Conservation (phyloP, 2,888 invertebrate genomes). For the Athalia cordata region DNA sequence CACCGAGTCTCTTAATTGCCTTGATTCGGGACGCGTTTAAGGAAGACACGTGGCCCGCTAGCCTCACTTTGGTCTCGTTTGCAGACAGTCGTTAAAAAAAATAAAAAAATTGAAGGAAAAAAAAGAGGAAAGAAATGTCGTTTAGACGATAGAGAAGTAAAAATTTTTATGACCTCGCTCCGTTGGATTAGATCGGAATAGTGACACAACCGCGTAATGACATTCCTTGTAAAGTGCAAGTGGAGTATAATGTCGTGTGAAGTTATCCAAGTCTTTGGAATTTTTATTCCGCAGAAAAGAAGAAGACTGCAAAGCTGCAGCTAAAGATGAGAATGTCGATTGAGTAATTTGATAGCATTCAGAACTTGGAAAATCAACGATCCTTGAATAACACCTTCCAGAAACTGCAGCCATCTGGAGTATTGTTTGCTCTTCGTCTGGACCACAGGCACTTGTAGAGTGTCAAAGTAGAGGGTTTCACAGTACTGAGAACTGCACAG, state of each 20-base stretch:
- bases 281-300: no score
- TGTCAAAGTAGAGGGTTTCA: slow-evolving; percentile 33
- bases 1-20: slow-evolving; percentile 52
- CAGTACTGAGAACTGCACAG: slow-evolving; percentile 11
- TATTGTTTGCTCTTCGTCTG: slow-evolving; percentile 39
- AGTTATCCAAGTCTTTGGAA: no score
- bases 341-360: neutral
- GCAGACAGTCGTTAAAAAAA: slow-evolving; percentile 14
- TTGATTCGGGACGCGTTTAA: slow-evolving; percentile 52
- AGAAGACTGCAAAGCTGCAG: no score
- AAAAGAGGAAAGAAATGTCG: neutral
- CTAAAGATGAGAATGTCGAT: neutral
- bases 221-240: no score
- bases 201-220: no score
- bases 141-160: slow-evolving; percentile 6
- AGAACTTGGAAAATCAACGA: slow-evolving; percentile 3
- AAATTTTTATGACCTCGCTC: no score
- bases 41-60: slow-evolving; percentile 35
- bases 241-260: no score
- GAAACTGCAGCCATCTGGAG: slow-evolving; percentile 13
- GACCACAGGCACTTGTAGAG: slow-evolving; percentile 25
- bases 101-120: no score
- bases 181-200: neutral
- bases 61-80: slow-evolving; percentile 27
- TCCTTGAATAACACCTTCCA: slow-evolving; percentile 25